Conservation (phyloP, 2,797 vertebrate genomes). For the Betta splendens region DNA sequence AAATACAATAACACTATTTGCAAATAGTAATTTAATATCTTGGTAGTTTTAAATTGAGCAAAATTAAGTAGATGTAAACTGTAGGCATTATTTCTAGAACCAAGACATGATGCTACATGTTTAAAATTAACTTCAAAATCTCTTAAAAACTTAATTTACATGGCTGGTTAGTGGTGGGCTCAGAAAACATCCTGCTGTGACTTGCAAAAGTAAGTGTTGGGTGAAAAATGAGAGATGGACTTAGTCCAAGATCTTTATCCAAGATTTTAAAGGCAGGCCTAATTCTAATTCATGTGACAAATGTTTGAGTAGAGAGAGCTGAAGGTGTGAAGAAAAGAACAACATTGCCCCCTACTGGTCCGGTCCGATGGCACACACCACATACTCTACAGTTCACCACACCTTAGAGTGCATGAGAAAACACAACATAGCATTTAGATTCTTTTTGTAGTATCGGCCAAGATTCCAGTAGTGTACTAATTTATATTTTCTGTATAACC, state of each 20-base stretch:
- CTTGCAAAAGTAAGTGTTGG: not conserved
- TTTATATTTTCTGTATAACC: too few species aligned
- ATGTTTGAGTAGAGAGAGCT: not conserved
- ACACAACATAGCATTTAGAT: too few species aligned
- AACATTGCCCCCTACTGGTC: conserved; percentile 57
- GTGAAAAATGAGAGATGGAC: not conserved
- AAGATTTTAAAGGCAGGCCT: conserved; percentile 10
- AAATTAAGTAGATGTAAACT: not conserved
- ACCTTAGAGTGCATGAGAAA: not conserved
- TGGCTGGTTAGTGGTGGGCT: conserved; percentile 16
- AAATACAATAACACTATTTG: too few species aligned
- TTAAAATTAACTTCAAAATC: too few species aligned
- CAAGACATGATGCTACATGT: too few species aligned
- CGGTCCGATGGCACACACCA: too few species aligned
- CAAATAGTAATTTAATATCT: not conserved
- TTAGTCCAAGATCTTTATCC: conserved; percentile 17
- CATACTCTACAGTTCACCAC: not conserved
- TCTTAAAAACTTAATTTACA: conserved; percentile 6
- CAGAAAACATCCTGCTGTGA: conserved; percentile 1
- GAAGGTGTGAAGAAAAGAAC: conserved; percentile 18
- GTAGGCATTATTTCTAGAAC: not conserved
- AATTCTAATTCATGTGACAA: not conserved
- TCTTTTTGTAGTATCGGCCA: too few species aligned
- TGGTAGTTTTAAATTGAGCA: not conserved
- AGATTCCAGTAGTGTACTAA: too few species aligned